These are phyloP conservation scores for Phalloptychus januarius DNA, from an alignment of 2,797 vertebrate genomes.

Conservation along the genomic window DNA sequence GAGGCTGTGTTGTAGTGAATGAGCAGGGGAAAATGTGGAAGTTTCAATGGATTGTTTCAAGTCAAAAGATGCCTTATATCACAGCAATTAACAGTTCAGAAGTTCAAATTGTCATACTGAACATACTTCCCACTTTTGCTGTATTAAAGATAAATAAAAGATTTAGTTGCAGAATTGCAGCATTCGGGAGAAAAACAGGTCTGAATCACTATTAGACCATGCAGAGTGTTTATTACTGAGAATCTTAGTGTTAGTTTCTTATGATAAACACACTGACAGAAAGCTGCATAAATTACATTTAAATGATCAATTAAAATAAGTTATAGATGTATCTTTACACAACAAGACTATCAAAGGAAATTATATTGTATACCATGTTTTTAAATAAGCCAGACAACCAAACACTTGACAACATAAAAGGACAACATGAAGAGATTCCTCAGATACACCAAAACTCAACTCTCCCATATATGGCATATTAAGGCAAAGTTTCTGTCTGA, in stretches of 20 bases:
- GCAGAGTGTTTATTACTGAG: not conserved
- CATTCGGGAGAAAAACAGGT: not conserved
- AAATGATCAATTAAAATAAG: not conserved
- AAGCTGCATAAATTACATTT: not conserved
- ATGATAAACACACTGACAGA: not conserved
- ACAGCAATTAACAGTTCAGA: not conserved
- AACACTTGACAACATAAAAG: not conserved
- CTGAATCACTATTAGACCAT: not conserved
- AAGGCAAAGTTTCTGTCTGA: not conserved
- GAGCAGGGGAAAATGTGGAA: not conserved
- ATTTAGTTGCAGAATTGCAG: not conserved
- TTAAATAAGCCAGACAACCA: not conserved
- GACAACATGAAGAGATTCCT: not conserved
- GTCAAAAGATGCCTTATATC: not conserved
- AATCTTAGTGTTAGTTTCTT: not conserved
- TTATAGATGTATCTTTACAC: not conserved
- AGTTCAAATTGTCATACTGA: not conserved
- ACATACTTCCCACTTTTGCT: not conserved
- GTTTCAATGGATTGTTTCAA: constrained; percentile 21
- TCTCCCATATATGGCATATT: not conserved
- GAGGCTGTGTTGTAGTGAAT: not conserved
- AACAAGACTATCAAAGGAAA: not conserved
- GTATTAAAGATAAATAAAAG: not conserved
- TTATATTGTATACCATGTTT: not conserved
- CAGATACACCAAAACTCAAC: not conserved